Base-by-base conservation (phyloP, 2,888 invertebrate species). In the Pecten maximus region DNA sequence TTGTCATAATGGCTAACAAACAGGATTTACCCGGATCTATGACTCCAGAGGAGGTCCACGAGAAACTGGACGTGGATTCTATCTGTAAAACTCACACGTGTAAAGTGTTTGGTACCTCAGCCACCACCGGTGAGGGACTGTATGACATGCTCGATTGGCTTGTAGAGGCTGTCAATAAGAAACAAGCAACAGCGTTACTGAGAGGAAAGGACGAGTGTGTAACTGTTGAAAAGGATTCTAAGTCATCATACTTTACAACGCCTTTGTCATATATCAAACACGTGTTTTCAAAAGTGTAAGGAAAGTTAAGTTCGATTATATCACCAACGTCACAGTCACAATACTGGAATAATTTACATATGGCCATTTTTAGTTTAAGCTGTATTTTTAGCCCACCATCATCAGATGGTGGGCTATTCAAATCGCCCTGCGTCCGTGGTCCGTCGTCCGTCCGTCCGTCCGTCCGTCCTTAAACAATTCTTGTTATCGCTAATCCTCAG, bases 1-100 rank as follows among this genome's bases (percentile, higher is more conserved):
- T 94, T 3, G 87, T 92, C 16, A 90, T 94, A 28, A 74, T 94
- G 40, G 94, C 94, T 15, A 95, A 95, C 91, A 95, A 95, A 91
- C 95, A 94, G 88, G 95, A 95, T 89, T n/a, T 94, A 35, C 74
- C 90, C 2, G 87, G 90, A 23, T 94, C 93, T 40, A 88, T 94
- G 91, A 91, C 91, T 16, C 89, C 89, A 16, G 87, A 89, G 12
- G 93, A 94, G 12, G 91, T 95, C n/a, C 60, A n/a, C n/a, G 87
- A 89, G 15, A 90, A 88, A 16, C 88, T 94, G 23, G 39, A 89
- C n/a, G 74, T 92, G 4, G 28, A 87, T 3, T 86, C 54, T 0
- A 48, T 91, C 28, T 23, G 40, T 23, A 74, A 40, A 35, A n/a
- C 44, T 0, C 60, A 90, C 39, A 74, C 19, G 19, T 94, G 91